Base-by-base conservation (phyloP, 2,113 vertebrate genomes). In the Tragulus kanchil region DNA sequence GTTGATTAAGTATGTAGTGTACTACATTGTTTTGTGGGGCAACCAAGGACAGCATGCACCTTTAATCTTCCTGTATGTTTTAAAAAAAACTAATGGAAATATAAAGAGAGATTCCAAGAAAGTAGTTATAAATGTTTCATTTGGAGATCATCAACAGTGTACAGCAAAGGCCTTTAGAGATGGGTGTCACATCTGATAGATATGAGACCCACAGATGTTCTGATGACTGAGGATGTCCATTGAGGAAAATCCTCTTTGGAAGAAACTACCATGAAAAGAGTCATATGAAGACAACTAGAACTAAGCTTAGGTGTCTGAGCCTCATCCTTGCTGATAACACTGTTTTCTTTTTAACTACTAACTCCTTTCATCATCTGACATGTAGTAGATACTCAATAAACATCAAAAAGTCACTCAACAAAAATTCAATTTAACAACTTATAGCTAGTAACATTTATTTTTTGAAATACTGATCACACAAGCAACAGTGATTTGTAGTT, bases 381-480 rank as follows among this genome's bases (percentile, higher is more conserved):
- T 19, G n/a, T 25, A 87, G 19, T 28, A 73, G 65, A 71, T 84
- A 1, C 48, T 90, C 48, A 83, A 8, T 36, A 23, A 94, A 81
- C 75, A 8, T 86, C 61, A 78, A 89, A 91, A 71, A 75, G 10
- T 73, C 56, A 91, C 28, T 81, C 17, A 93, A 81, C n/a, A 81
- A 94, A 95, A 94, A 79, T 85, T 2, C 25, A 48, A 10, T 84
- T 77, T 56, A 85, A 62, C 89, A 88, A 64, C 58, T 83, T 89
- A 36, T 86, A 86, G 48, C 25, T 7, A 78, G 3, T 65, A 61
- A 10, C 36, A 79, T 31, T 45, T 64, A 86, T 83, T 64, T 93
- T 82, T 87, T 67, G 21, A 91, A 90, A 87, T 26, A 61, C 15
- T 31, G 28, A 61, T 71, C 10, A 95, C 85, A 90, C 2, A 90